A percentile compares a stretch with the other conserved stretches of the same genome.
Conservation (phyloP, 2,888 invertebrate species). For the Leptopterna dolabrata region DNA sequence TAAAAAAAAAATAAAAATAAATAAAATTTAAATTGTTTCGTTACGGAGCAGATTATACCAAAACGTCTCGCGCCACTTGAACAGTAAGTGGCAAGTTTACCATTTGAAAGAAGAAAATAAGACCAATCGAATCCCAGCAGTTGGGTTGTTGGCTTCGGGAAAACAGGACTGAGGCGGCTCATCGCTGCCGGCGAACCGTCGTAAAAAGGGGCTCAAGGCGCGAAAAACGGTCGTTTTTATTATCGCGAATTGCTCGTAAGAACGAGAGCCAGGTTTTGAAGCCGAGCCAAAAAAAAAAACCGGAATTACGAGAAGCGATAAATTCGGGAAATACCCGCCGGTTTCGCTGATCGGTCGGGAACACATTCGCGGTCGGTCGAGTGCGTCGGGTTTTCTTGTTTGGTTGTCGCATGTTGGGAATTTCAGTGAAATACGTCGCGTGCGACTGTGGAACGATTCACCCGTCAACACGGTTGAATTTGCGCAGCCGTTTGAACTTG, state of each 20-base stretch:
- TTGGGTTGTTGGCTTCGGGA: not conserved
- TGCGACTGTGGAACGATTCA: too few species aligned
- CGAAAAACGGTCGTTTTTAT: not conserved
- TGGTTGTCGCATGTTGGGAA: not conserved
- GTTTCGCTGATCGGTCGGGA: not conserved
- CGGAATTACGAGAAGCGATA: not conserved
- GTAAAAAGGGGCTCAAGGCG: not conserved
- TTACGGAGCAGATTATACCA: too few species aligned
- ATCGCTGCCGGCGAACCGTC: not conserved
- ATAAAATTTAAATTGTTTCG: too few species aligned
- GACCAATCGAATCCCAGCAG: not conserved
- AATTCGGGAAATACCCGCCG: not conserved
- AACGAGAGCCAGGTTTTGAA: not conserved
- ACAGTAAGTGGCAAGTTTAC: too few species aligned
- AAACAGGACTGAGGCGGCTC: not conserved
- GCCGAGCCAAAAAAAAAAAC: not conserved
- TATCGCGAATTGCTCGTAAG: not conserved
- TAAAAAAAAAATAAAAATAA: too few species aligned
- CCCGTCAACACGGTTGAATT: too few species aligned
- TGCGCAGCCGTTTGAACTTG: too few species aligned
- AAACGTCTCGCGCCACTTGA: too few species aligned
- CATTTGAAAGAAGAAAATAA: not conserved
- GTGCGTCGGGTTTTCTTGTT: not conserved
- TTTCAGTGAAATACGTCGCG: too few species aligned
- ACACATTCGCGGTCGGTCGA: not conserved